Base-by-base conservation (phyloP, 2,888 invertebrate species). In the Synanthedon myopaeformis region DNA sequence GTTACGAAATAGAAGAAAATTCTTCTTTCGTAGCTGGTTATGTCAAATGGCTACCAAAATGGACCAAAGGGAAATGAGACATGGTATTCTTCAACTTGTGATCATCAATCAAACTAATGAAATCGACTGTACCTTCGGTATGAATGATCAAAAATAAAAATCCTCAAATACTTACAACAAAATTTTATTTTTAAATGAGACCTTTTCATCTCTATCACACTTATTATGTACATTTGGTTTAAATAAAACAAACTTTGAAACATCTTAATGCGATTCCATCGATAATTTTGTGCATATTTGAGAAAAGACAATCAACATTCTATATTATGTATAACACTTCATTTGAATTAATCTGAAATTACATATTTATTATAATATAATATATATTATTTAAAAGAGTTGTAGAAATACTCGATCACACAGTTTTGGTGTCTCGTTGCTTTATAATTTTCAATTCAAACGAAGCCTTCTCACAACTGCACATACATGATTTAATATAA, bases 171-270 rank as follows among this genome's bases (percentile, higher is more conserved):
- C 85, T 85, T 86, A 85, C 83, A 83, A 83, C 83, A 83, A 23
- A 23, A 84, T 71, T 86, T 86, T 84, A 84, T 85, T 86, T 58
- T 86, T 82, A 81, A 83, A 83, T 84, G 86, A 87, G 86, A 87
- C 86, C 77, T 76, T 84, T 83, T 78, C 84, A 83, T 87, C 86
- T 86, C 86, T 87, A 87, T 87, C 86, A 87, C 86, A 87, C 86
- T 80, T 85, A 78, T 74, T 78, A 86, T 87, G 84, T 86, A 87
- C 86, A 86, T 82, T 85, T 85, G 84, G 86, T 85, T 85, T 82
- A 74, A 84, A 82, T 82, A 84, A 83, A 87, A 85, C 81, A 85
- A 85, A 85, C 83, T 75, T 70, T 76, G 74, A 81, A 79, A 82
- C 73, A 79, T 79, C 77, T 76, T 72, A 80, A 75, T 76, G 77